Evolutionary conservation across 2,888 invertebrate species (phyloP), one percentile per base, ranked within the genome.

Genomic region (Hecatera dysodea): DNA sequence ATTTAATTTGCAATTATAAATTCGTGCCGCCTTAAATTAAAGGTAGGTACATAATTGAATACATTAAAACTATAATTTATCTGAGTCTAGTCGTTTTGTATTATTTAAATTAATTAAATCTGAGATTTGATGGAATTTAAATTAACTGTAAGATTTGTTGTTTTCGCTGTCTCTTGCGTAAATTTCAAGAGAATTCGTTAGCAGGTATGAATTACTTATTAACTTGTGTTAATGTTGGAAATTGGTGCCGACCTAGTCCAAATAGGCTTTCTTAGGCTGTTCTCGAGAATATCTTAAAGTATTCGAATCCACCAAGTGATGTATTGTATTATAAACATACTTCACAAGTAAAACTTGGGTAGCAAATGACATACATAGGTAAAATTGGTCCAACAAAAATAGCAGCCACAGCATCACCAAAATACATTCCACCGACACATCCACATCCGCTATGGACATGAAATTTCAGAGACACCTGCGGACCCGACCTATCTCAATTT

Each of bases 401-500:
- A 24, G 4, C n/a, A 11, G 1, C 44, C 7, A 0, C 12, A 6
- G n/a, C n/a, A n/a, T n/a, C n/a, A n/a, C 15, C 55, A 42, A 61
- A 75, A 67, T 42, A 60, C 53, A 77, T 70, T 57, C 39, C 56
- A 46, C 42, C 59, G 5, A 56, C 65, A 50, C 48, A 68, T 71
- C 69, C 61, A 67, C 85, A 86, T 87, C 84, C 85, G 85, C 86
- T 85, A 86, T 87, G 81, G 76, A 84, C 80, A 86, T 80, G 82
- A 88, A 86, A 89, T 88, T 90, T 88, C 87, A 87, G 89, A 87
- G 88, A 88, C 86, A 87, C 87, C 86, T 88, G 82, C 77, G 75
- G 78, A 78, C 81, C 75, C 79, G 86, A 88, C 89, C 90, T 89
- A 88, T 87, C 87, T 90, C 89, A 90, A 91, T 89, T 89, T 87